Evolutionary conservation across 2,888 invertebrate genomes (phyloP).

Genomic region (Nematopogon swammerdamellus): DNA sequence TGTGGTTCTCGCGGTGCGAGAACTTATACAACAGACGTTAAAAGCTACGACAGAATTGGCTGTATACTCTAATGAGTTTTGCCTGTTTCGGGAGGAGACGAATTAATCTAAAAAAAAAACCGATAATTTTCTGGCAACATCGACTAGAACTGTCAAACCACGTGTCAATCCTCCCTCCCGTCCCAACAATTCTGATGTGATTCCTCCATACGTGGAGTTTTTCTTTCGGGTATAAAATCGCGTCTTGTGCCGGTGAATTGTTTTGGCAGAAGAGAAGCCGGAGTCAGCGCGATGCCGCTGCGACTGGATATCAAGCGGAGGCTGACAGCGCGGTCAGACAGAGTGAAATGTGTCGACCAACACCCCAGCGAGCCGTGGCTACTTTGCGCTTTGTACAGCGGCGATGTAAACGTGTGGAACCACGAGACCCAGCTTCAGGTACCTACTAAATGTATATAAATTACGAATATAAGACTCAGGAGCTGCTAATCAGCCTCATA

Average conservation of each 20-base stretch:
- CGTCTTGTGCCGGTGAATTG: neutral
- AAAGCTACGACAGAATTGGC: no score
- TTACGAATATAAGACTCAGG: no score
- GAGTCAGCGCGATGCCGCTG: constrained; percentile 65
- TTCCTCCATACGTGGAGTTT: neutral
- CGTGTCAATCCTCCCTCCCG: neutral
- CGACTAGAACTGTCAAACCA: neutral
- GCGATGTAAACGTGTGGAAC: constrained; percentile 99
- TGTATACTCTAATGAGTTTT: no score
- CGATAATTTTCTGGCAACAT: no score
- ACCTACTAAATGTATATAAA: no score
- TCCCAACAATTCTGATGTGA: neutral
- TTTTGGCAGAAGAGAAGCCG: neutral
- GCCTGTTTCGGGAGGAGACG: no score
- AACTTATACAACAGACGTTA: no score
- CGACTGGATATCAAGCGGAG: constrained; percentile 98
- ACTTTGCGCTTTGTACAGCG: constrained; percentile 96
- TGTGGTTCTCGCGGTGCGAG: no score
- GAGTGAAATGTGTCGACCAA: constrained; percentile 97
- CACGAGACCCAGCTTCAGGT: constrained; percentile 91
- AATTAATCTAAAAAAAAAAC: no score
- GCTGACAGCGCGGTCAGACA: constrained; percentile 94
- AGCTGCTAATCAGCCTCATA: no score
- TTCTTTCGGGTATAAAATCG: neutral
- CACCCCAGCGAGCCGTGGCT: constrained; percentile 99